Evolutionary conservation across 2,888 invertebrate genomes (phyloP), one percentile per base, ranked within the genome.

Genomic region (Euplagia quadripunctaria): DNA sequence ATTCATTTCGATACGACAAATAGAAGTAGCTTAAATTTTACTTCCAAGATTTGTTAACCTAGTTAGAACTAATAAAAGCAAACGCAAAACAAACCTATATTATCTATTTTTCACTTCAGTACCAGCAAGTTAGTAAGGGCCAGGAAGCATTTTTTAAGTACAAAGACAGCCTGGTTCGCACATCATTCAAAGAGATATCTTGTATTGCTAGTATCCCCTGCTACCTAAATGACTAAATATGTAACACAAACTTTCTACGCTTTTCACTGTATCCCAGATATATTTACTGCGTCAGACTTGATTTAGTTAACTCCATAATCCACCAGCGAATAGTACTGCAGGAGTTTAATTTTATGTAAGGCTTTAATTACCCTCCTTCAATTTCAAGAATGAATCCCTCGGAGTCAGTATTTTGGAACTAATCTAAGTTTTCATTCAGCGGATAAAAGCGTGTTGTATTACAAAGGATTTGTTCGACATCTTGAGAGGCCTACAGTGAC

Each of bases 341-440:
- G 66, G 64, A 73, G 66, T 70, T 66, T 76, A 73, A 82, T 77
- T 77, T 75, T 75, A 65, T 72, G 58, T 70, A 71, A 70, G 74
- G 55, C 69, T 74, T 72, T 84, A 81, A 85, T 82, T 79, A 78
- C 74, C 75, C 77, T 81, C 74, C 82, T 80, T 71, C 78, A 83
- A 85, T 85, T 86, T 81, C 76, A 78, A 83, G 85, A 76, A 81
- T 82, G 68, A 84, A 87, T 87, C 85, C 85, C 83, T 87, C 78
- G 70, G 70, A 80, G 79, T 76, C 79, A 77, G 82, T 82, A 80
- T 86, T 88, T 85, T 71, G 78, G 84, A 89, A 90, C 88, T 92
- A 93, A 93, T 94, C 92, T 89, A 92, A 92, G 92, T 92, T 92
- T 92, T 88, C 89, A 89, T 90, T 89, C 88, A 87, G 82, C 86